Evolutionary conservation across 2,113 vertebrate species (phyloP), one percentile per base, ranked within the genome.

Genomic region (Rhinogobius similis): DNA sequence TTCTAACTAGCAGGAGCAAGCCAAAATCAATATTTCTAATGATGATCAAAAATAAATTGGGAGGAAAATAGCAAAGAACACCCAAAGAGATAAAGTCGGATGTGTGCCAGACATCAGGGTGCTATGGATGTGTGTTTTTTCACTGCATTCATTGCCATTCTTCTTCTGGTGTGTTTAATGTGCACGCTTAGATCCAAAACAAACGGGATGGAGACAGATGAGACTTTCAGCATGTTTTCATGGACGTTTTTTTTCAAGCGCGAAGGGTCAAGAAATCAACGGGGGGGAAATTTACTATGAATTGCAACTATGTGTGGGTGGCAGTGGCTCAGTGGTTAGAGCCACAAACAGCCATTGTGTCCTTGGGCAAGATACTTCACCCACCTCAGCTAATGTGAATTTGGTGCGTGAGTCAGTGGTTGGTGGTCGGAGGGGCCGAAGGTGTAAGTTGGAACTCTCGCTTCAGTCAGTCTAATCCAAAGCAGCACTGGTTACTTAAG

Each of bases 21-120:
- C 23, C 38, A 63, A 23, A 23, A 43, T 23, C 21, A 41, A 63
- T 63, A 63, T 43, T 41, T 63, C n/a, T 43, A 43, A 63, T 39
- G 32, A 43, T 36, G 4, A 52, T 20, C 24, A 38, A 38, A 38
- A 64, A 9, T 14, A 8, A 7, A 39, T 4, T 13, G 39, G 20
- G 36, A 48, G 21, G 27, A 56, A 53, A 53, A 62, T 24, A 39
- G 38, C 2, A 1, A 43, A 48, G 61, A 63, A 64, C 24, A 56
- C 44, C 10, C 5, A 41, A 20, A 7, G 12, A 41, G 61, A 13
- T 46, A 13, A 64, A 53, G 68, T 13, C 36, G 55, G 55, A 56
- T n/a, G 2, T 43, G 12, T 4, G 1, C 4, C 11, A 43, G 36
- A 68, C 26, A 23, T 46, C 20, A 36, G 61, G 24, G 21, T 67